Evolutionary conservation across 2,888 invertebrate species (phyloP).

Genomic region (Cheilosia grossa): DNA sequence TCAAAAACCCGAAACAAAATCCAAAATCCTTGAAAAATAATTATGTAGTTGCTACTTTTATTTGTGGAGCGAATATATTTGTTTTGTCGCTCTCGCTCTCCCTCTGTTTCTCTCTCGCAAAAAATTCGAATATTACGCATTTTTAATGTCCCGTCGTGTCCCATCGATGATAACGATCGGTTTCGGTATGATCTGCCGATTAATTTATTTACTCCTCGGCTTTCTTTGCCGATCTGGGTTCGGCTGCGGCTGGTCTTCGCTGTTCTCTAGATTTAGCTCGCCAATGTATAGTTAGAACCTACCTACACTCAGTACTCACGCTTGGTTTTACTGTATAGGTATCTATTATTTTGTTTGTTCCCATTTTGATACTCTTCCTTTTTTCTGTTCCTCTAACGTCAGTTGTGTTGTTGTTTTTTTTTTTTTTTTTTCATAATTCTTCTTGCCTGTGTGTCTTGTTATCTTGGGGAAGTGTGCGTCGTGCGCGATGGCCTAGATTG

Average conservation of each 20-base stretch:
- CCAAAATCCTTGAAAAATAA: slow-evolving; percentile 53
- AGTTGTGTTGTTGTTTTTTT: neutral
- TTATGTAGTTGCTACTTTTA: slow-evolving; percentile 34
- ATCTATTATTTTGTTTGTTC: slow-evolving; percentile 6
- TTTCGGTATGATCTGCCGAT: slow-evolving; percentile 13
- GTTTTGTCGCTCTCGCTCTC: neutral
- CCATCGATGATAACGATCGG: slow-evolving; percentile 6
- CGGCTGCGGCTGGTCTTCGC: neutral
- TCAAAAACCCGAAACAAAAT: slow-evolving; percentile 45
- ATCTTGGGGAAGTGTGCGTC: slow-evolving; percentile 12
- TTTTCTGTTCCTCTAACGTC: neutral
- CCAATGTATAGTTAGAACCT: neutral
- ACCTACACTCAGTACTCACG: too few relatives aligned
- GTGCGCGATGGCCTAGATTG: neutral
- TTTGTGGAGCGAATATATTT: slow-evolving; percentile 18
- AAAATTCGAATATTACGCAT: slow-evolving; percentile 22
- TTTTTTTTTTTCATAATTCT: neutral
- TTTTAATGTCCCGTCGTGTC: slow-evolving; percentile 18
- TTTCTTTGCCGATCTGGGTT: slow-evolving; percentile 12
- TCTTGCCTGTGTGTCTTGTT: slow-evolving; percentile 10
- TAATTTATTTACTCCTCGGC: slow-evolving; percentile 15
- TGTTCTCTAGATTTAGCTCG: too few relatives aligned
- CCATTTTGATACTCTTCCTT: slow-evolving; percentile 4
- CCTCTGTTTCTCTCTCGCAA: slow-evolving; percentile 24
- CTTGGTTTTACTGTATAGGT: too few relatives aligned